phyloP scores from a whole-genome alignment of 2,797 vertebrate genomes.

The Danio choprae region DNA sequence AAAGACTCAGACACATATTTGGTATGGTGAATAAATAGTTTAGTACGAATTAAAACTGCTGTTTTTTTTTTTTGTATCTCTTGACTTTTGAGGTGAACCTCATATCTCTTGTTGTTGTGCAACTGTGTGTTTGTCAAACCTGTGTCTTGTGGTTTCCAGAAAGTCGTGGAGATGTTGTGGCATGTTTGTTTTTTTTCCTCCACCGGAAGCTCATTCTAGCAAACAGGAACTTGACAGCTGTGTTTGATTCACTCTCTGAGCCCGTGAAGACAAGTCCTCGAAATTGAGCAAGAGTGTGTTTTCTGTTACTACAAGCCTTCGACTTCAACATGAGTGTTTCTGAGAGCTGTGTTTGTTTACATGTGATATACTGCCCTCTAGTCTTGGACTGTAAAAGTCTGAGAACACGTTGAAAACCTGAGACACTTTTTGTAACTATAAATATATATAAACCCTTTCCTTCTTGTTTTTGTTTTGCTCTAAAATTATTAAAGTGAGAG shows the following conservation, averaged over 20 bases:
- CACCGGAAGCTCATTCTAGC: neutral
- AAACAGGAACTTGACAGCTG: neutral
- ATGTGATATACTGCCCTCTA: slow-evolving; percentile 1
- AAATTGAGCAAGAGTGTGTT: neutral
- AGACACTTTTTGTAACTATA: neutral
- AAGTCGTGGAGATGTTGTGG: neutral
- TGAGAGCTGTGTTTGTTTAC: neutral
- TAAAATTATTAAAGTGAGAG: too few relatives aligned
- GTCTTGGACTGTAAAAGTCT: neutral
- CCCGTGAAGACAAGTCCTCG: neutral
- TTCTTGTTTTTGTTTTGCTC: too few relatives aligned
- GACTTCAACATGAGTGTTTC: too few relatives aligned
- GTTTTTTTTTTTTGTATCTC: too few relatives aligned
- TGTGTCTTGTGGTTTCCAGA: neutral
- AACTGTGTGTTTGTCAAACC: neutral
- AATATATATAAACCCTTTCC: too few relatives aligned
- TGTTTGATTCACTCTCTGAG: neutral
- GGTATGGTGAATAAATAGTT: too few relatives aligned
- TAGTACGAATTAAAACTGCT: too few relatives aligned
- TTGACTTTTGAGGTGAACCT: too few relatives aligned
- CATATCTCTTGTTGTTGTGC: neutral
- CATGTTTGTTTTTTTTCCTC: slow-evolving; percentile 5
- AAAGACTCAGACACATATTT: too few relatives aligned
- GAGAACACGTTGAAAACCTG: neutral
- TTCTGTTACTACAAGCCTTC: neutral